phyloP scores from a whole-genome alignment of 2,888 invertebrate genomes.

The Drosophila macrospina region DNA sequence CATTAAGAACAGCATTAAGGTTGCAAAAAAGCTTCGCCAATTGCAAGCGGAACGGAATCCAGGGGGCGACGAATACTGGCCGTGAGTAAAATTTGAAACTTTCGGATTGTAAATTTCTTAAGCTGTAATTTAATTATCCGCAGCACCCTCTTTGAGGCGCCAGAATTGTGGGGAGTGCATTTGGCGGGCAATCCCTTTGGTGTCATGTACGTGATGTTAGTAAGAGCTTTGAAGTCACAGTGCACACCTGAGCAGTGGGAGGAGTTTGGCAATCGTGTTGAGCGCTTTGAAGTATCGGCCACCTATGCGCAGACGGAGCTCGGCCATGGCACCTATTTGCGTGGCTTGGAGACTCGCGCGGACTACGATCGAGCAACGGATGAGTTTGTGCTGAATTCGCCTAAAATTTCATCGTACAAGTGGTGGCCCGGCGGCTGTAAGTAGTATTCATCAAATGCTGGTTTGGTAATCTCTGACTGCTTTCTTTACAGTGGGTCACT shows the following conservation, averaged over 20 bases:
- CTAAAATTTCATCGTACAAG: constrained; percentile 94
- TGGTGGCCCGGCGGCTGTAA: constrained; percentile 98
- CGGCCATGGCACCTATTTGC: constrained; percentile 97
- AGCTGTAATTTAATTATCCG: neutral
- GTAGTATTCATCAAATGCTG: constrained; percentile 82
- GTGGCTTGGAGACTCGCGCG: constrained; percentile 95
- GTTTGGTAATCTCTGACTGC: neutral
- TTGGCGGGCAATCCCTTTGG: constrained; percentile 86
- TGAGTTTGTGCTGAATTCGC: constrained; percentile 95
- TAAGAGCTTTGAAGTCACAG: constrained; percentile 94
- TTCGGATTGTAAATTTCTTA: neutral
- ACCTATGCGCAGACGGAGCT: constrained; percentile 99
- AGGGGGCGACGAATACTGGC: constrained; percentile 80
- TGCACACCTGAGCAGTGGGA: constrained; percentile 94
- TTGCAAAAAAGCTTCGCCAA: constrained; percentile 90
- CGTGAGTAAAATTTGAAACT: constrained; percentile 62
- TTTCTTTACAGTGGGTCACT: constrained; percentile 91
- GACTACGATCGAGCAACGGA: constrained; percentile 93
- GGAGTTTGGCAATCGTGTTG: constrained; percentile 93
- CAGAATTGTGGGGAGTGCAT: constrained; percentile 60
- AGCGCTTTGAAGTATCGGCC: constrained; percentile 92
- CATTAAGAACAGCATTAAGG: constrained; percentile 70
- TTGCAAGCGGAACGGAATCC: constrained; percentile 89
- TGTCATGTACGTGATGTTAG: constrained; percentile 95
- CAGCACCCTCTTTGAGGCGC: constrained; percentile 54